Base-by-base conservation (phyloP, 2,797 vertebrate species). In the Rhodeus uyekii region DNA sequence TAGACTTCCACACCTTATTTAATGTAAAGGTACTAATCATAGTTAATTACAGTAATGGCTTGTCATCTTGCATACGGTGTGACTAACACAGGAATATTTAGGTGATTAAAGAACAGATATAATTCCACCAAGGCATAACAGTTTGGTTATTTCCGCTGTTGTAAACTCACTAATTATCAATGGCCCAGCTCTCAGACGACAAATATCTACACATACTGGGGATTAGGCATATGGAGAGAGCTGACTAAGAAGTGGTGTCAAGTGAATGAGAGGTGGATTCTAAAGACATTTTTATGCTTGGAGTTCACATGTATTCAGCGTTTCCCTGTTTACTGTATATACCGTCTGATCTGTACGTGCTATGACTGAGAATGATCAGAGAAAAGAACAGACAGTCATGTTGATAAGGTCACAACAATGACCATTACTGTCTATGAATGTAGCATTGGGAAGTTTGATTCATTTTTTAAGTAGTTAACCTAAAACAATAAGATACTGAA, bases 291-390 rank as follows among this genome's bases (percentile, higher is more conserved):
- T 14, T 29, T 42, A 48, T 7, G 64, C 55, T 8, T 34, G 27
- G 42, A 42, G 46, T 71, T 58, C n/a, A 39, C 68, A 60, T 58
- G 68, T 79, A 79, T 83, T 79, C 60, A 78, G 72, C 46, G 9
- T 68, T 77, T 78, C 10, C 29, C 48, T 67, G 22, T 58, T 29
- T 46, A n/a, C 44, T 67, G 22, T 60, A 68, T 69, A 46, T 68
- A 63, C 64, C 22, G 18, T 24, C 10, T 48, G 2, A 53, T 68
- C 61, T 27, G 8, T n/a, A 44, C 34, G 24, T 50, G 71, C 71
- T 55, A 80, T 80, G 61, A 46, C 71, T 36, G 60, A 80, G 50
- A 80, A 61, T 68, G 77, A 55, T 38, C 39, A 76, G 46, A 48
- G 39, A 69, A 80, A 32, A 58, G 38, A 79, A 73, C 2, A 3